Conservation (phyloP, 2,113 vertebrate genomes). For the Platichthys stellatus region DNA sequence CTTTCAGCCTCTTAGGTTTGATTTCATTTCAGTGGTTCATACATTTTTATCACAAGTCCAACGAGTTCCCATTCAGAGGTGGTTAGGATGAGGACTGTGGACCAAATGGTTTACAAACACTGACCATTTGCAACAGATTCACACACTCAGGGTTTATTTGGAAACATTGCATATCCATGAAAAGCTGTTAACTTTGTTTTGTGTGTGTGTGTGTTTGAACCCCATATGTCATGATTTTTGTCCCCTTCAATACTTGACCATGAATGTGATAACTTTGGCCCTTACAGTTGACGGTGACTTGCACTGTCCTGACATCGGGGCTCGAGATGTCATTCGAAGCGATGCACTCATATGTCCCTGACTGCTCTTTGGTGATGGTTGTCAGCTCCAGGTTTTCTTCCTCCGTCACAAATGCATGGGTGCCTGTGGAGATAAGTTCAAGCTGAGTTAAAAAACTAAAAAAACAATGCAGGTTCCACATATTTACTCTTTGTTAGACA, state of each 20-base stretch:
- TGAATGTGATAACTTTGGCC: not conserved
- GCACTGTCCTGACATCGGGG: constrained; percentile 89
- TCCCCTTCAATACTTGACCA: too few relatives aligned
- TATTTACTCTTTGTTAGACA: not conserved
- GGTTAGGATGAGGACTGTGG: too few relatives aligned
- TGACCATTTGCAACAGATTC: too few relatives aligned
- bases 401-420: constrained; percentile 87
- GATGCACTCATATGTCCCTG: constrained; percentile 95
- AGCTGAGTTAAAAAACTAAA: not conserved
- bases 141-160: not conserved
- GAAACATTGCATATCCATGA: not conserved
- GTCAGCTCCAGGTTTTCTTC: constrained; percentile 94
- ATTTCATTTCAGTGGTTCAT: too few relatives aligned
- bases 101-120: not conserved
- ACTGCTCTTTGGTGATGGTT: constrained; percentile 93
- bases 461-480: not conserved
- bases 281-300: constrained; percentile 97
- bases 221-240: too few relatives aligned
- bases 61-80: too few relatives aligned
- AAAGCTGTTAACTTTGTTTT: too few relatives aligned
- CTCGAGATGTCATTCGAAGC: constrained; percentile 92
- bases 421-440: constrained; percentile 73
- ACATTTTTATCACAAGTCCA: too few relatives aligned
- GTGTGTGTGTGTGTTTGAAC: too few relatives aligned
- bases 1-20: not conserved